Percentiles rank a stretch among this genome's conserved stretches.
These are phyloP conservation scores for Bradysia coprophila DNA, from an alignment of 1,140 invertebrate species.

Conservation along the genomic window DNA sequence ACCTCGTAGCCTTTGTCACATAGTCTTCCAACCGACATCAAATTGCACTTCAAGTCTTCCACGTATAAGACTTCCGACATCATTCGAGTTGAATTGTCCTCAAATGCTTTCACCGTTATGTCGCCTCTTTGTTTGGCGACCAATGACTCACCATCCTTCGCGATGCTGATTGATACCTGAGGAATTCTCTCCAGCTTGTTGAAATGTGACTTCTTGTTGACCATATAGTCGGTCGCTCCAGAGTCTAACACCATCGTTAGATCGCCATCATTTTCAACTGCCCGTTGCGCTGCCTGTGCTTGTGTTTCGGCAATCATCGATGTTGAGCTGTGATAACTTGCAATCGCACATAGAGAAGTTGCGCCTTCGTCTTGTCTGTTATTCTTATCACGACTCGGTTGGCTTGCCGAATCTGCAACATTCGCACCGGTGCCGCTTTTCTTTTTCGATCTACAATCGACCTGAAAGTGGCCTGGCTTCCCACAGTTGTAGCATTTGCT, in stretches of 20 bases:
- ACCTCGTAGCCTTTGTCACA: too few species aligned
- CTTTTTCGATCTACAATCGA: neutral
- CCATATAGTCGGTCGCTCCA: conserved; percentile 10
- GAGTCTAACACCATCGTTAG: conserved; percentile 10
- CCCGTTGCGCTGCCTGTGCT: neutral
- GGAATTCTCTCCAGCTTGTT: conserved; percentile 6
- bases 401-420: too few species aligned
- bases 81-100: conserved; percentile 11
- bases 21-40: neutral
- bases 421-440: too few species aligned
- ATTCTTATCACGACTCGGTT: neutral
- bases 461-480: too few species aligned
- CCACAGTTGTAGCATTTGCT: too few species aligned
- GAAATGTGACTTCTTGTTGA: conserved; percentile 6
- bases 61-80: neutral
- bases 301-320: neutral
- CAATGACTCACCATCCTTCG: conserved; percentile 6
- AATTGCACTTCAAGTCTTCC: neutral
- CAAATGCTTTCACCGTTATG: conserved; percentile 5
- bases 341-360: neutral
- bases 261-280: conserved; percentile 1
- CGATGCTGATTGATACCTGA: conserved; percentile 8
- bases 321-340: neutral
- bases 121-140: conserved; percentile 5
- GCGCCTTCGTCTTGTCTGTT: neutral